These are phyloP conservation scores for Tipula vernalis DNA, from an alignment of 2,888 invertebrate genomes.

Conservation along the genomic window DNA sequence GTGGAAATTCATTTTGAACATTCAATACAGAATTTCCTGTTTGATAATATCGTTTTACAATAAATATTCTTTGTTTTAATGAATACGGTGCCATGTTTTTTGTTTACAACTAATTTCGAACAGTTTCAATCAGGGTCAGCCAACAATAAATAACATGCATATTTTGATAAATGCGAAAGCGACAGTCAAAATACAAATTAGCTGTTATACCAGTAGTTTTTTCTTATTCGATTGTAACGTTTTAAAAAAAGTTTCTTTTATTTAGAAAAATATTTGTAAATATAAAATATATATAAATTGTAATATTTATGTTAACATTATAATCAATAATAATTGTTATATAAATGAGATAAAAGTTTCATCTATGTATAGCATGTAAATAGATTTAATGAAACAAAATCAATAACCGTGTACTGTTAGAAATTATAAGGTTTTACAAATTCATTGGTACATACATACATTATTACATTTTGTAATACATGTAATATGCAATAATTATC, in stretches of 20 bases:
- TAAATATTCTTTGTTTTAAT: slow-evolving; percentile 9
- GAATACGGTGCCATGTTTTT: slow-evolving; percentile 1
- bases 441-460: background rate
- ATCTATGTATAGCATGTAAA: background rate
- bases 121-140: background rate
- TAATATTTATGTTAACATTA: background rate
- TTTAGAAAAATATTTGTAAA: slow-evolving; percentile 6
- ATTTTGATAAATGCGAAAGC: background rate
- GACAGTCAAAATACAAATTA: background rate
- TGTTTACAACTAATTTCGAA: background rate
- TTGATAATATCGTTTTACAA: slow-evolving; percentile 10
- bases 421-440: background rate
- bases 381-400: background rate
- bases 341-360: background rate
- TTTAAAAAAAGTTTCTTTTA: background rate
- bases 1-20: slow-evolving; percentile 1
- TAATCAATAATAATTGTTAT: background rate
- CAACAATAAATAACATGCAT: background rate
- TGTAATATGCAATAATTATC: background rate
- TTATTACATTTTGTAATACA: background rate
- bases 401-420: background rate
- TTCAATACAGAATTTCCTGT: background rate
- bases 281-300: background rate
- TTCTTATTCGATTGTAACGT: background rate
- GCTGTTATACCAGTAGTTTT: background rate